Evolutionary conservation across 2,888 invertebrate species (phyloP).

Genomic region (Oxytorus armatus): DNA sequence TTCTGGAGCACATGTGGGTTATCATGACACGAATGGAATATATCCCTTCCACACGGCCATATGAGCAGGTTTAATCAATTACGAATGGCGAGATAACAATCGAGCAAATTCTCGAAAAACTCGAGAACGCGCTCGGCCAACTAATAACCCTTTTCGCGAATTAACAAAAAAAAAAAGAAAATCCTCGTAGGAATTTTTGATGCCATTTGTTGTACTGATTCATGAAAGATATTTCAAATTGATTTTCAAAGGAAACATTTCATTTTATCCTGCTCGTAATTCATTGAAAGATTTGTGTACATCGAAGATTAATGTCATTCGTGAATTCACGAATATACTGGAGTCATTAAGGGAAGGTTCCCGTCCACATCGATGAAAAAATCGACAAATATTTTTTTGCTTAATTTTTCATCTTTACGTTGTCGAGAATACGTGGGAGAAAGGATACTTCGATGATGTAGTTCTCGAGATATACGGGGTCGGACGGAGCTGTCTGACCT

Average conservation of each 20-base stretch:
- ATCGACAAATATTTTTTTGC: no score
- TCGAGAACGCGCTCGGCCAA: not conserved
- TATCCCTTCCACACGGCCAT: not conserved
- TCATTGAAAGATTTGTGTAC: not conserved
- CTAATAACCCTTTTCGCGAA: not conserved
- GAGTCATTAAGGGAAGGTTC: no score
- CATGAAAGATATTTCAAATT: not conserved
- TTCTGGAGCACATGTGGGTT: not conserved
- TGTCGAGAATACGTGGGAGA: no score
- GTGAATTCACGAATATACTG: not conserved
- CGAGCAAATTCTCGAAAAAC: not conserved
- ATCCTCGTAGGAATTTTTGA: not conserved
- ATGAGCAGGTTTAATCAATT: not conserved
- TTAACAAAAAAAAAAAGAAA: not conserved
- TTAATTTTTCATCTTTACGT: no score
- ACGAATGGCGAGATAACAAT: constrained; percentile 1
- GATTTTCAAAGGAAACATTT: not conserved
- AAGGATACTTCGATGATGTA: no score
- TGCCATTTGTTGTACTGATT: not conserved
- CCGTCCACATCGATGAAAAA: no score
- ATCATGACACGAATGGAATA: not conserved
- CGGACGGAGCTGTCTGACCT: no score
- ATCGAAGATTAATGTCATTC: not conserved
- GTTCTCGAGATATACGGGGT: no score
- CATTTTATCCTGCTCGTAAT: not conserved